Conservation (phyloP, 2,888 invertebrate species). For the Lepidonotus clava region DNA sequence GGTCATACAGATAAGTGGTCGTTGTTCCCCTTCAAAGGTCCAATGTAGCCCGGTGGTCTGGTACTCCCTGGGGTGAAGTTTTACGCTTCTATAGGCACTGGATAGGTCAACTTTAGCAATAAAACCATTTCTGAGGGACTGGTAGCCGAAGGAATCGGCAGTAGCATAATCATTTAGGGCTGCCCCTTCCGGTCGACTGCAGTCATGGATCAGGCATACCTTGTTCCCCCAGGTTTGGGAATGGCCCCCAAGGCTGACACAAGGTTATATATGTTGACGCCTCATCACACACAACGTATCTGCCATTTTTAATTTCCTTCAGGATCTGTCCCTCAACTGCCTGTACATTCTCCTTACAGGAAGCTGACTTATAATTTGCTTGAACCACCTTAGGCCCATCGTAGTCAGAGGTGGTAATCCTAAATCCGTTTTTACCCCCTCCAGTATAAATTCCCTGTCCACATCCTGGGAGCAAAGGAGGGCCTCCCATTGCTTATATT, state of each 20-base stretch:
- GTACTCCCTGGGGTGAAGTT: neutral
- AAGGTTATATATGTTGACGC: neutral
- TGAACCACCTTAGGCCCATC: neutral
- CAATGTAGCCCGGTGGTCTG: neutral
- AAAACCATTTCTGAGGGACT: neutral
- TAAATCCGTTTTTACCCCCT: neutral
- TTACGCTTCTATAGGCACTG: neutral
- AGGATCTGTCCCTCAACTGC: slow-evolving; percentile 19
- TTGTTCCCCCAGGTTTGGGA: neutral
- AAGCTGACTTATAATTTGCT: neutral
- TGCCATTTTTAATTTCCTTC: slow-evolving; percentile 2
- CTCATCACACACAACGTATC: neutral
- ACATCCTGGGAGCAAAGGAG: no score
- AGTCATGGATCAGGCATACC: slow-evolving; percentile 45
- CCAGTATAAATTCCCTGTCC: neutral
- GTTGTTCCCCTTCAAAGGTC: neutral
- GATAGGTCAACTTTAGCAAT: slow-evolving; percentile 28
- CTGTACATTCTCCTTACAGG: neutral
- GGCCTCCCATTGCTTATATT: no score
- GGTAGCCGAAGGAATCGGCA: neutral
- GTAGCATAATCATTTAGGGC: slow-evolving; percentile 37
- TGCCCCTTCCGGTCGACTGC: neutral
- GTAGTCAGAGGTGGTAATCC: neutral
- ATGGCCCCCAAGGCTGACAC: slow-evolving; percentile 34
- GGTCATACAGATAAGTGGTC: neutral